Evolutionary conservation across 2,888 invertebrate species (phyloP).

Genomic region (Dromius quadrimaculatus): DNA sequence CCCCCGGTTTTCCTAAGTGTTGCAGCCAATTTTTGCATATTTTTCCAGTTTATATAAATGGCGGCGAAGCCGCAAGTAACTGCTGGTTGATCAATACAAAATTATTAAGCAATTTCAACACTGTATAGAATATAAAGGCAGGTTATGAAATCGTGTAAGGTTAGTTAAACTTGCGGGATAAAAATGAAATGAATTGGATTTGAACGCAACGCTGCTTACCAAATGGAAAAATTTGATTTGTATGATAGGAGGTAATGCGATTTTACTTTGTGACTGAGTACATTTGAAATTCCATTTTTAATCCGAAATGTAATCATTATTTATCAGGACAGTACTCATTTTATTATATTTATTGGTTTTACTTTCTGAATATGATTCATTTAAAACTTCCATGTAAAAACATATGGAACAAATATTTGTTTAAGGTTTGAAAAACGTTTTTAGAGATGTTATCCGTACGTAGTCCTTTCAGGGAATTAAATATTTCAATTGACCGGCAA

Average conservation of each 20-base stretch:
- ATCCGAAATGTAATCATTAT: too few species aligned
- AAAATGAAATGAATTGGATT: conserved; percentile 37
- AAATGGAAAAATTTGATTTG: conserved; percentile 28
- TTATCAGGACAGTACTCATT: too few species aligned
- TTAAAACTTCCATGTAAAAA: neutral
- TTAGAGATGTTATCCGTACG: neutral
- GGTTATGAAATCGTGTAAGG: neutral
- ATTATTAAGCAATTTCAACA: too few species aligned
- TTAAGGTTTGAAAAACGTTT: too few species aligned
- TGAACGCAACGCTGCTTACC: conserved; percentile 48
- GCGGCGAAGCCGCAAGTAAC: too few species aligned
- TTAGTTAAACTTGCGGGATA: conserved; percentile 42
- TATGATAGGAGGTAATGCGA: neutral
- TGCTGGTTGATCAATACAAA: too few species aligned
- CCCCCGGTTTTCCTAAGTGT: too few species aligned
- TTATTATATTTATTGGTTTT: too few species aligned
- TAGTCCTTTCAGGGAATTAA: neutral
- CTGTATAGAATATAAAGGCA: neutral
- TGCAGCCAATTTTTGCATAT: too few species aligned
- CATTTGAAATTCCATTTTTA: neutral
- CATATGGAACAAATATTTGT: too few species aligned
- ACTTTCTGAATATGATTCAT: neutral
- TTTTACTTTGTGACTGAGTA: neutral
- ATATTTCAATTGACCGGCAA: neutral
- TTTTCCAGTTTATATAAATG: too few species aligned